phyloP scores from a whole-genome alignment of 2,113 vertebrate species.

The Pogonocichla stellata region DNA sequence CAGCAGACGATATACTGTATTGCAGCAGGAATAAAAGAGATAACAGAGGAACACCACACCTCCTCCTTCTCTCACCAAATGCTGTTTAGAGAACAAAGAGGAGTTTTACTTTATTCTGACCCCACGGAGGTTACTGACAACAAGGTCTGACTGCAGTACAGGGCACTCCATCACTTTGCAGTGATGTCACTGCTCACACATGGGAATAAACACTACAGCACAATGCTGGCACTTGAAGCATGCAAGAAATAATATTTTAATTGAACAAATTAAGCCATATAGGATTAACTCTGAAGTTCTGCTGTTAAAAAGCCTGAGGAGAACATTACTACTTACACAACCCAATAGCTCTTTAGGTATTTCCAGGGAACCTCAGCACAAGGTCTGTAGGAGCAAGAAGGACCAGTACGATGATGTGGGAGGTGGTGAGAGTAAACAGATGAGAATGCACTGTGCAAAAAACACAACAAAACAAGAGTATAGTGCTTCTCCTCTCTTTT shows the following conservation, averaged over 20 bases:
- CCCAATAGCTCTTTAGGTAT: fast-evolving
- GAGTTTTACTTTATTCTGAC: background rate
- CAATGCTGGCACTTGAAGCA: background rate
- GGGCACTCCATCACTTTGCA: background rate
- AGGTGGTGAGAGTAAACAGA: background rate
- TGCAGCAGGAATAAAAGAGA: background rate
- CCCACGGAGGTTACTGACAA: background rate
- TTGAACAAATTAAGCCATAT: background rate
- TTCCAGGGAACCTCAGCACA: background rate
- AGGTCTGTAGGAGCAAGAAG: background rate
- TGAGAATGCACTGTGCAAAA: background rate
- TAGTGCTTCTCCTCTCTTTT: background rate
- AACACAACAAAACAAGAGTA: background rate
- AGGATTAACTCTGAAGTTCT: background rate
- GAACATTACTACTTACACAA: background rate
- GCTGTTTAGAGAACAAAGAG: background rate
- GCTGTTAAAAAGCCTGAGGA: background rate
- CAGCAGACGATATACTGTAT: background rate
- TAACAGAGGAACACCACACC: background rate
- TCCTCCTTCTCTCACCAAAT: background rate
- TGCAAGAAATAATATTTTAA: background rate
- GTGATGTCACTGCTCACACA: background rate
- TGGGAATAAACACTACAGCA: background rate
- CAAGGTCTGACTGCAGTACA: background rate
- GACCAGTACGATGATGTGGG: background rate